Evolutionary conservation across 2,888 invertebrate genomes (phyloP).

Genomic region (Pterostichus niger): DNA sequence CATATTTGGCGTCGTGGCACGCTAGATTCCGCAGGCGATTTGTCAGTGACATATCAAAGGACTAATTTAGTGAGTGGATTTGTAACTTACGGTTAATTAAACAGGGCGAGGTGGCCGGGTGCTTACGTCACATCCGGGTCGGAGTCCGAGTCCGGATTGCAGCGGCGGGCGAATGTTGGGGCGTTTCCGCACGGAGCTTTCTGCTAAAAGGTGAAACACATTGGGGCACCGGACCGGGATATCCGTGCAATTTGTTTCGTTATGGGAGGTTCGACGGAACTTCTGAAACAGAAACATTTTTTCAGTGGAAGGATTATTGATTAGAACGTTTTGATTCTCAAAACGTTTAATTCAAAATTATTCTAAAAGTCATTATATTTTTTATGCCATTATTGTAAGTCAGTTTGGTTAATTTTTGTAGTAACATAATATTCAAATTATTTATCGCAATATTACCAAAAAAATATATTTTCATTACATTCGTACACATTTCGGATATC

Average conservation of each 20-base stretch:
- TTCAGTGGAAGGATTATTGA: too few relatives aligned
- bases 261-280: slow-evolving; percentile 3
- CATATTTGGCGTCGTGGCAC: slow-evolving; percentile 12
- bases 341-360: too few relatives aligned
- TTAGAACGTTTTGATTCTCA: too few relatives aligned
- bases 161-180: slow-evolving; percentile 23
- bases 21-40: slow-evolving; percentile 54
- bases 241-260: background rate
- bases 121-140: slow-evolving; percentile 58
- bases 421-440: too few relatives aligned
- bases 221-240: background rate
- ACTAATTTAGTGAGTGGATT: slow-evolving; percentile 67
- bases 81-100: slow-evolving; percentile 67
- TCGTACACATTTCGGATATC: too few relatives aligned
- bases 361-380: too few relatives aligned
- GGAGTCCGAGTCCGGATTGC: slow-evolving; percentile 15
- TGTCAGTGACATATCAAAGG: slow-evolving; percentile 66
- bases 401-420: too few relatives aligned
- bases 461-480: too few relatives aligned
- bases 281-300: slow-evolving; percentile 16
- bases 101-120: slow-evolving; percentile 48
- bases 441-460: too few relatives aligned
- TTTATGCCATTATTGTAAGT: too few relatives aligned
- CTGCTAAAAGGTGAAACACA: slow-evolving; percentile 12
- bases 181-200: slow-evolving; percentile 4